Conservation (phyloP, 2,113 vertebrate genomes). For the Antidorcas marsupialis region DNA sequence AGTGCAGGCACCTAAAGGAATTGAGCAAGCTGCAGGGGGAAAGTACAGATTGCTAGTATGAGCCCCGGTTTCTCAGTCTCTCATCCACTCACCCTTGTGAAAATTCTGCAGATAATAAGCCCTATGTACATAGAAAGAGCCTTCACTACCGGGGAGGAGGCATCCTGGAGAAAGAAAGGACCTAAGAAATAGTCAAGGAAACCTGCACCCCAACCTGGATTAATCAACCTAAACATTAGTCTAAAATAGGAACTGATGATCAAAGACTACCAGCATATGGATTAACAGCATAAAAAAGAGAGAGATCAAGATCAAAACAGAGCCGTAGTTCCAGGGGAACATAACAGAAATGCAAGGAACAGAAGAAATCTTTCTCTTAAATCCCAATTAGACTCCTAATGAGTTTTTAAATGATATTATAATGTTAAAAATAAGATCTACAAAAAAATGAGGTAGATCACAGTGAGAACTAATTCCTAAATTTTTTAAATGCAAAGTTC, state of each 20-base stretch:
- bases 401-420: not conserved
- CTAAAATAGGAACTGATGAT: not conserved
- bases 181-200: not conserved
- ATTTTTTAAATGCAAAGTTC: not conserved
- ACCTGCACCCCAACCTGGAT: not conserved
- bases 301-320: not conserved
- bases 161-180: not conserved
- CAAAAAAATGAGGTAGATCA: not conserved
- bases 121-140: not conserved
- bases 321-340: not conserved
- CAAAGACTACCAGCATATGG: not conserved
- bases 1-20: not conserved
- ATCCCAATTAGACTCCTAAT: not conserved
- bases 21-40: not conserved
- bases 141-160: not conserved
- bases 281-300: not conserved
- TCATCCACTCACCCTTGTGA: not conserved
- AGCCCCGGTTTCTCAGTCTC: not conserved
- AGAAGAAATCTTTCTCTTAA: not conserved
- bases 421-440: conserved; percentile 2
- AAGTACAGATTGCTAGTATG: not conserved
- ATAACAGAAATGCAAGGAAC: not conserved
- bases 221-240: not conserved
- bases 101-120: not conserved
- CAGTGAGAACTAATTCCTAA: not conserved